Conservation (phyloP, 2,888 invertebrate genomes). For the Netelia melanura region DNA sequence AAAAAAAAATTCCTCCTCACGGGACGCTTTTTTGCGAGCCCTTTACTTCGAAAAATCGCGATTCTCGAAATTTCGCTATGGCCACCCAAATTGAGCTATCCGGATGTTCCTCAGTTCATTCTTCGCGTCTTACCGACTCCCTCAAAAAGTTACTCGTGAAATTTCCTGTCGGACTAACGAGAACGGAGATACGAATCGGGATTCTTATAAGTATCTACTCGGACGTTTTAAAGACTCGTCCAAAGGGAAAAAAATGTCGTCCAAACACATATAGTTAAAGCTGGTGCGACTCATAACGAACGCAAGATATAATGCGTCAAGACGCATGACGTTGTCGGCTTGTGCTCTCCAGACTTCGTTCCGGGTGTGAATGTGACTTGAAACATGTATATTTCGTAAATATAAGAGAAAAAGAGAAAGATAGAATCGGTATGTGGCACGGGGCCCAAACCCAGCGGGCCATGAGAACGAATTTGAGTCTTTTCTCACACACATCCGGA, state of each 20-base stretch:
- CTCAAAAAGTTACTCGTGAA: no score
- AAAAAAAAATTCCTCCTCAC: no score
- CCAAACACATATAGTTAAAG: background rate
- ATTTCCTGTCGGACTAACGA: no score
- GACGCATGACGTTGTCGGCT: conserved; percentile 33
- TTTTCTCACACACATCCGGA: conserved; percentile 63
- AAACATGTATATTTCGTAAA: conserved; percentile 15
- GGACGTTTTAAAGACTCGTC: conserved; percentile 23
- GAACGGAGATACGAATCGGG: no score
- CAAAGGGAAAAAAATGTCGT: background rate
- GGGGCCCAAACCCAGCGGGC: conserved; percentile 59
- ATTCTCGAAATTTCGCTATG: no score
- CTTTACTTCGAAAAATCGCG: no score
- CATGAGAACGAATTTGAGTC: conserved; percentile 46
- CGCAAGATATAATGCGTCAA: conserved; percentile 55
- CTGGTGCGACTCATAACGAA: conserved; percentile 32
- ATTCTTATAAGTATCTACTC: background rate
- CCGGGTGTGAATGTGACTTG: conserved; percentile 46
- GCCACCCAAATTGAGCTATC: no score
- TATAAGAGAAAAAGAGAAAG: background rate
- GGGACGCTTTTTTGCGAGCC: no score
- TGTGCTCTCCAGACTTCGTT: background rate
- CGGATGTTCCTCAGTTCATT: no score
- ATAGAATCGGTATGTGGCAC: conserved; percentile 53
- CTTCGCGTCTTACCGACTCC: no score